Evolutionary conservation across 35 echinoderm and acorn worm species (phyloP).

Genomic region (Patiria miniata): DNA sequence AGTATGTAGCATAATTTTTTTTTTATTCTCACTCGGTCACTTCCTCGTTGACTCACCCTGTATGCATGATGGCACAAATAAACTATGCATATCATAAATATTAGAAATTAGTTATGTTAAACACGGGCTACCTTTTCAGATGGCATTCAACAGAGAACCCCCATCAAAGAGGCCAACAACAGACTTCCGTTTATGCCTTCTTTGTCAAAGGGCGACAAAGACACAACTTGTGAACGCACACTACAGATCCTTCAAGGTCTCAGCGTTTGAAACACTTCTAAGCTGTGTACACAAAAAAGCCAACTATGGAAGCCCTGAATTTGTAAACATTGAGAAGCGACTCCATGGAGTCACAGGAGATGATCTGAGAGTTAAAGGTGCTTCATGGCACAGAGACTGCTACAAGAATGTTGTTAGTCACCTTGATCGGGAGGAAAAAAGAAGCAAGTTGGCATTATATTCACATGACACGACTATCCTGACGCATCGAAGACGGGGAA

Average conservation of each 20-base stretch:
- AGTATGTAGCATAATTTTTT: too few relatives aligned
- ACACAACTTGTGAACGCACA: background rate
- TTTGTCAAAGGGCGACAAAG: background rate
- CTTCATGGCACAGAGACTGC: constrained; percentile 39
- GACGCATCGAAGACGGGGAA: background rate
- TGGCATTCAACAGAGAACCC: background rate
- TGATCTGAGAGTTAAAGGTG: constrained; percentile 7
- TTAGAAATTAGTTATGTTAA: too few relatives aligned
- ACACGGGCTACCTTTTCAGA: too few relatives aligned
- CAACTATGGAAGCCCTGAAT: constrained; percentile 31
- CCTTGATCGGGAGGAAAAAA: constrained; percentile 13
- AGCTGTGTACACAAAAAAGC: constrained; percentile 20
- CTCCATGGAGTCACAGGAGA: background rate
- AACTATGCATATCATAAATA: too few relatives aligned
- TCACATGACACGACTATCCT: constrained; percentile 2
- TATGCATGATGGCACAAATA: too few relatives aligned
- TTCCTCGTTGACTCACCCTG: too few relatives aligned
- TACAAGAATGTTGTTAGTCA: background rate
- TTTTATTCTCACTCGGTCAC: too few relatives aligned
- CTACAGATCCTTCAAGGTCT: constrained; percentile 22
- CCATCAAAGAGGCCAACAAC: constrained; percentile 1
- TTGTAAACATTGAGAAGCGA: background rate
- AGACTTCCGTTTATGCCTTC: constrained; percentile 9
- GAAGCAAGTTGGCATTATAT: background rate
- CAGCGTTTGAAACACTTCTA: background rate